Evolutionary conservation across 2,888 invertebrate genomes (phyloP), one percentile per base, ranked within the genome.

Genomic region (Antheraea yamamai): DNA sequence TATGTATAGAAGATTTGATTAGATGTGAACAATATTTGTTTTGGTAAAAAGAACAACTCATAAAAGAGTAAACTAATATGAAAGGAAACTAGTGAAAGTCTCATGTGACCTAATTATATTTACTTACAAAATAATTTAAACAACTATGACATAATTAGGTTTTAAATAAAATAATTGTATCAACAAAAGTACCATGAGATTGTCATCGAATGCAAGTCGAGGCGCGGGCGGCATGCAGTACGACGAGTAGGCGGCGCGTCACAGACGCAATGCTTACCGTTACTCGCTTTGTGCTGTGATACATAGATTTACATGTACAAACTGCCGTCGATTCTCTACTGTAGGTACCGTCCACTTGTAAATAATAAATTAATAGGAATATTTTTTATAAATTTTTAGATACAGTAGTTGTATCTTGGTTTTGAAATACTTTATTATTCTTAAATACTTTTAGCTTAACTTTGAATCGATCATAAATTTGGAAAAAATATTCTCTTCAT

Each of bases 251-350:
- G 80, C 76, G 81, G 75, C 79, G 80, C 84, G 80, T 79, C 83
- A 85, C 84, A 85, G 82, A 84, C 87, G 86, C 88, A 87, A 79
- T 85, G 87, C 87, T 89, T 92, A 92, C 94, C 93, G 94, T 93
- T 92, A 93, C 87, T 84, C 78, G 78, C 70, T 70, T 66, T 39
- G 20, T 80, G n/a, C 73, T 58, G n/a, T 89, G 88, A 80, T 81
- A 88, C 84, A 87, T 84, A 81, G 76, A 74, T 78, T 84, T 83
- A 74, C 85, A 91, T 91, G 85, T 92, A 89, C 86, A 66, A 26
- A 66, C 64, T 77, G 77, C 51, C 47, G 47, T 71, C 72, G 75
- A 73, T 47, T 55, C 64, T 66, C 52, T 51, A 61, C 51, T 72
- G 81, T 47, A 47, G 47, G 47, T 80, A 84, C 78, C 23, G 80